phyloP scores from a whole-genome alignment of 2,113 vertebrate genomes.

The Tympanuchus pallidicinctus region DNA sequence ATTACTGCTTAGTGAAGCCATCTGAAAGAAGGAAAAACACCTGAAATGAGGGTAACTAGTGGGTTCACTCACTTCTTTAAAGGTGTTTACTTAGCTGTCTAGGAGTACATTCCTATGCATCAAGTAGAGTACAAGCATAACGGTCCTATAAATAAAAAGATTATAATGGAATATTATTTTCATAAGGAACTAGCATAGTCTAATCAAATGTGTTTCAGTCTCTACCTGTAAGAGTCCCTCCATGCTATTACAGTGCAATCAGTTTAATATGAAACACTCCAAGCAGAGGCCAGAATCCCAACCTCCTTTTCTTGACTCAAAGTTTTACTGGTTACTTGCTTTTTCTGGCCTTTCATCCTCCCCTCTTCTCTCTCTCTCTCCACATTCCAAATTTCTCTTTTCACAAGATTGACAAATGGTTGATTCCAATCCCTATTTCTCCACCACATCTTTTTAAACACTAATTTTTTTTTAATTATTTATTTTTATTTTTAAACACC shows the following conservation, averaged over 20 bases:
- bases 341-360: neutral
- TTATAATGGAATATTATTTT: neutral
- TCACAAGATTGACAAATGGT: neutral
- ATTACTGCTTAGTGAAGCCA: neutral
- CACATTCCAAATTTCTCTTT: neutral
- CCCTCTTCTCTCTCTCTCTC: neutral
- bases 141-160: neutral
- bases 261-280: neutral
- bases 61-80: neutral
- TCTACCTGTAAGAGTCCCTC: neutral
- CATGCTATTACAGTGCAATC: neutral
- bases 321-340: neutral
- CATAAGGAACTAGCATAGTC: neutral
- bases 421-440: neutral
- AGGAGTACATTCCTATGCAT: neutral
- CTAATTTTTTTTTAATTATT: too few species aligned
- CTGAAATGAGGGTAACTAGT: neutral
- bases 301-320: neutral
- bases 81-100: neutral
- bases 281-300: neutral
- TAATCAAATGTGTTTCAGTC: neutral
- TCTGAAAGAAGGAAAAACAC: neutral
- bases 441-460: neutral
- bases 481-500: neutral
- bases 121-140: too few species aligned